Percentiles rank a stretch among this genome's conserved stretches.
Evolutionary conservation across 2,888 invertebrate genomes (phyloP).

Genomic region (Tipula vernalis): DNA sequence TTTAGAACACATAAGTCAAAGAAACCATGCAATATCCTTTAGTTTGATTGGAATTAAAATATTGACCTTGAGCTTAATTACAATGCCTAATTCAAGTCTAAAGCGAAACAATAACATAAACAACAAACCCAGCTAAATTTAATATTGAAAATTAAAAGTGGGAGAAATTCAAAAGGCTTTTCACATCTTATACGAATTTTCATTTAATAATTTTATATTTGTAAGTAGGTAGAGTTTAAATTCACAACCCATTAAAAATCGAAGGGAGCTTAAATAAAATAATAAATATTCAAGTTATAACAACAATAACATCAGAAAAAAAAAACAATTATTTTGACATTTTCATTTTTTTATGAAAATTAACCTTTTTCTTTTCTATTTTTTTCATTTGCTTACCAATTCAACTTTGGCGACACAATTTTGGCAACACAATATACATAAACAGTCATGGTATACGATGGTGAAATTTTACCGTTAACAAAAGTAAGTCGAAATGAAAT

Average conservation of each 20-base stretch:
- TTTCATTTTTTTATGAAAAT: background rate
- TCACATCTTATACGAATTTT: no score
- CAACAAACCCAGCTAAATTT: no score
- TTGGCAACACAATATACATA: constrained; percentile 19
- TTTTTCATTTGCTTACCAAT: background rate
- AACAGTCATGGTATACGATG: constrained; percentile 69
- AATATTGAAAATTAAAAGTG: no score
- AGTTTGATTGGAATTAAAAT: no score
- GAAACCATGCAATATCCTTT: no score
- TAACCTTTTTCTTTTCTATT: background rate
- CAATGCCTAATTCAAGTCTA: no score
- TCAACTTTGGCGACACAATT: background rate
- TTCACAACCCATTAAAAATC: background rate
- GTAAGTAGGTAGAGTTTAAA: background rate
- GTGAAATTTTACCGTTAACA: constrained; percentile 71
- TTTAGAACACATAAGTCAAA: no score
- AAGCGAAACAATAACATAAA: no score
- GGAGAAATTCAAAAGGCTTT: no score
- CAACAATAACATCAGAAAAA: background rate
- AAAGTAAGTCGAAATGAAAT: constrained; percentile 73
- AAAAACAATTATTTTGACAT: background rate
- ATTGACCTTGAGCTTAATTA: no score
- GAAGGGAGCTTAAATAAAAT: no score
- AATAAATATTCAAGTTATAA: background rate
- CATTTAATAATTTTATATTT: no score